Conservation (phyloP, 1,140 invertebrate genomes). For the Oreohelix idahoensis region DNA sequence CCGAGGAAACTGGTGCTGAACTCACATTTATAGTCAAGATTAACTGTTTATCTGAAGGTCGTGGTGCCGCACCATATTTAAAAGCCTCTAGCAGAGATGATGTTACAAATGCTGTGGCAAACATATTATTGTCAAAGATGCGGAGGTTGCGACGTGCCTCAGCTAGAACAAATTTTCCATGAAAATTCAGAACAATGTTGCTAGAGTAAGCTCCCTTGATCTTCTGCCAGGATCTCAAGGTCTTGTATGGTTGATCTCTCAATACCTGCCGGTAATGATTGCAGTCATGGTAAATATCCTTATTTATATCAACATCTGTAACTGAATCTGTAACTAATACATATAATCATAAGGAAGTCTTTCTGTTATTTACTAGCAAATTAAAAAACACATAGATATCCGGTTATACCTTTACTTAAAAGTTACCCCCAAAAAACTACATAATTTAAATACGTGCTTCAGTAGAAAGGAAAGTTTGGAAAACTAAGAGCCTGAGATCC, state of each 20-base stretch:
- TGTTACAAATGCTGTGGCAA: conserved; percentile 61
- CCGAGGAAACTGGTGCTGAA: too few species aligned
- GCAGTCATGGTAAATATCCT: too few species aligned
- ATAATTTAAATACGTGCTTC: too few species aligned
- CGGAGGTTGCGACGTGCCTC: conserved; percentile 45
- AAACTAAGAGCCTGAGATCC: too few species aligned
- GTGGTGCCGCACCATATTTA: conserved; percentile 50
- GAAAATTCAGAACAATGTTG: conserved; percentile 57
- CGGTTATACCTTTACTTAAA: too few species aligned
- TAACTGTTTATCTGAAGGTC: conserved; percentile 47
- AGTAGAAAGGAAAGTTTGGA: too few species aligned
- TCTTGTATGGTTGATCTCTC: conserved; percentile 44
- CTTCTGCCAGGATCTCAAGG: conserved; percentile 52
- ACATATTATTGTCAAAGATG: conserved; percentile 68
- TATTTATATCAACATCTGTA: too few species aligned
- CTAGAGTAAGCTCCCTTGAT: conserved; percentile 56
- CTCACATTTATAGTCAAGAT: conserved; percentile 50
- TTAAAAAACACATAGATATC: too few species aligned
- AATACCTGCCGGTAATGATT: conserved; percentile 37
- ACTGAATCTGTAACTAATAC: too few species aligned
- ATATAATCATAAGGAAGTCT: too few species aligned
- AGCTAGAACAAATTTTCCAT: conserved; percentile 46
- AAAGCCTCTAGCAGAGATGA: conserved; percentile 53
- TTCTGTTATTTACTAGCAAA: too few species aligned
- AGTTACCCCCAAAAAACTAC: too few species aligned